Conservation (phyloP, 2,113 vertebrate species). For the Struthio camelus region DNA sequence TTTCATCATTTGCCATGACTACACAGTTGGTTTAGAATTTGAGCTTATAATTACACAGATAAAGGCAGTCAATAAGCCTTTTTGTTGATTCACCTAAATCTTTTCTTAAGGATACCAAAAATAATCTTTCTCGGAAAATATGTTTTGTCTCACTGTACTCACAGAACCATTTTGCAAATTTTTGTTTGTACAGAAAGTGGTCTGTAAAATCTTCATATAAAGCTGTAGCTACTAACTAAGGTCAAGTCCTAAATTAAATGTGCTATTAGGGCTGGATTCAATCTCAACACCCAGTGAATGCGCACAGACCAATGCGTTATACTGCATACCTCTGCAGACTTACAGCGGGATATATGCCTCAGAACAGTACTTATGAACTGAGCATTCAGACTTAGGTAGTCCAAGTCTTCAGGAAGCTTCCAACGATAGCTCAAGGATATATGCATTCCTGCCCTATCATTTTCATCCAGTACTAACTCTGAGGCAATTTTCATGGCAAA, state of each 20-base stretch:
- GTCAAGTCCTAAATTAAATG: not conserved
- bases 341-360: not conserved
- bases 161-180: not conserved
- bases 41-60: not conserved
- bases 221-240: not conserved
- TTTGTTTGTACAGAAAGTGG: not conserved
- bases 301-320: accelerated
- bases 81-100: conserved; percentile 10
- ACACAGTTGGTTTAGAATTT: conserved; percentile 13
- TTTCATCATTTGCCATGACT: not conserved
- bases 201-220: not conserved
- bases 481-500: not conserved
- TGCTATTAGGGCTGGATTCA: not conserved
- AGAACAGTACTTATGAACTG: not conserved
- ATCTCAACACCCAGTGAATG: not conserved
- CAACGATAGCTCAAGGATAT: not conserved
- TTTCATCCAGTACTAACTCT: not conserved
- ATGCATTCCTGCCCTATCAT: not conserved
- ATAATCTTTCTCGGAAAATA: not conserved
- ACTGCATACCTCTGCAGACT: not conserved
- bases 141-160: not conserved
- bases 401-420: not conserved
- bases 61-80: conserved; percentile 21
- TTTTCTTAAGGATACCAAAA: conserved; percentile 10
- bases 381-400: not conserved